These are phyloP conservation scores for Apodemus speciosus DNA, from an alignment of 2,113 vertebrate genomes.

Conservation along the genomic window DNA sequence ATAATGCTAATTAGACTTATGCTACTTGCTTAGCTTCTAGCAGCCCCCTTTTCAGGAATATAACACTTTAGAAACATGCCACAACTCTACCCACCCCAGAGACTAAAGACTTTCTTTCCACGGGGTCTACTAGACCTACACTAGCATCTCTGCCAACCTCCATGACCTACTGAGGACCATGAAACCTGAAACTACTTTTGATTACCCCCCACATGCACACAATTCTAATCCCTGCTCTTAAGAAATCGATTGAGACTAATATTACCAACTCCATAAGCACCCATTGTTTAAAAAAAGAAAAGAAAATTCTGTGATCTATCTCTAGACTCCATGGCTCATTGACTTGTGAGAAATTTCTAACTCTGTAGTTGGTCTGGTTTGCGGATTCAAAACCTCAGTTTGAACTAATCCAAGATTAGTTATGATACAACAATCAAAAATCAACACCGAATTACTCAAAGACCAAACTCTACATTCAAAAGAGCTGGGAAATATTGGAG, in stretches of 20 bases:
- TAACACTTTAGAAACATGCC: too few relatives aligned
- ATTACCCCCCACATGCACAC: rapidly evolving
- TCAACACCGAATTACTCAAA: not conserved
- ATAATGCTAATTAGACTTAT: not conserved
- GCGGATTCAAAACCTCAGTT: not conserved
- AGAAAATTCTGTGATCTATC: not conserved
- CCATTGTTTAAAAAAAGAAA: not conserved
- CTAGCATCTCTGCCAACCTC: not conserved
- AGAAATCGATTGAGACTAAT: not conserved
- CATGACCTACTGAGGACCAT: not conserved
- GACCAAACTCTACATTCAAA: not conserved
- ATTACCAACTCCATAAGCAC: not conserved
- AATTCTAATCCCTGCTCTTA: not conserved
- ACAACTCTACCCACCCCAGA: too few relatives aligned
- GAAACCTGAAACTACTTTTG: not conserved
- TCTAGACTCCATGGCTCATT: not conserved
- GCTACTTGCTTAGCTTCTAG: not conserved
- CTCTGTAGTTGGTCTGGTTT: not conserved
- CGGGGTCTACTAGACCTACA: not conserved
- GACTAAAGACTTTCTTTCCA: too few relatives aligned
- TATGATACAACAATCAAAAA: not conserved
- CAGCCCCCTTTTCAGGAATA: not conserved
- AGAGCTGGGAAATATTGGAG: not conserved
- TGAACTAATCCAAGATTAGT: not conserved
- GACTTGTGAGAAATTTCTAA: not conserved